A percentile compares a stretch with the other conserved stretches of the same genome.
These are phyloP conservation scores for Otolemur garnettii DNA, from an alignment of 2,113 vertebrate genomes.

Conservation along the genomic window DNA sequence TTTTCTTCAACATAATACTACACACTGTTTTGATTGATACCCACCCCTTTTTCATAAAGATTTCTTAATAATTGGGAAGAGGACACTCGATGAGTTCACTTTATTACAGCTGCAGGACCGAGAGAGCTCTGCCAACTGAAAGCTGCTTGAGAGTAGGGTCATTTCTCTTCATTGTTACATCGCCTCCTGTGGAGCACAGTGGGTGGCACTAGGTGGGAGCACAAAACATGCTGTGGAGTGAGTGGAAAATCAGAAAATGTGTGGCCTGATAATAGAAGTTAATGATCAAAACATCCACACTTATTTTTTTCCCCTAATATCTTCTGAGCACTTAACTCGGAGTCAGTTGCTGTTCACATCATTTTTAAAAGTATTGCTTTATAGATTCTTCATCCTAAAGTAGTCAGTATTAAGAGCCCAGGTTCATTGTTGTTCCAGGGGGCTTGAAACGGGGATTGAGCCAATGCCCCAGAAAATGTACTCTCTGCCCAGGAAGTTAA, in stretches of 20 bases:
- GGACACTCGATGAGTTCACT: background rate
- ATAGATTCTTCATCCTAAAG: background rate
- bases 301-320: background rate
- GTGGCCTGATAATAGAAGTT: background rate
- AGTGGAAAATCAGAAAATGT: conserved; percentile 22
- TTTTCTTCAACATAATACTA: conserved; percentile 62
- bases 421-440: background rate
- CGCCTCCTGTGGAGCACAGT: background rate
- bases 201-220: background rate
- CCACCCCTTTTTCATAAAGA: background rate
- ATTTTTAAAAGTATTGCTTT: background rate
- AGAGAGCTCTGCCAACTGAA: background rate
- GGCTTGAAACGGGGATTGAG: background rate
- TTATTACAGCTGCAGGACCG: background rate
- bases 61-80: background rate
- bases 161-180: background rate
- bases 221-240: background rate
- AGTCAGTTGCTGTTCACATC: background rate
- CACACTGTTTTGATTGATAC: conserved; percentile 32
- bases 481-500: background rate
- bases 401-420: background rate
- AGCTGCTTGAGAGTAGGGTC: background rate
- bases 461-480: background rate
- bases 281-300: background rate
- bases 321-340: background rate